phyloP scores from a whole-genome alignment of 2,797 vertebrate genomes.

The Xerus rutilus region DNA sequence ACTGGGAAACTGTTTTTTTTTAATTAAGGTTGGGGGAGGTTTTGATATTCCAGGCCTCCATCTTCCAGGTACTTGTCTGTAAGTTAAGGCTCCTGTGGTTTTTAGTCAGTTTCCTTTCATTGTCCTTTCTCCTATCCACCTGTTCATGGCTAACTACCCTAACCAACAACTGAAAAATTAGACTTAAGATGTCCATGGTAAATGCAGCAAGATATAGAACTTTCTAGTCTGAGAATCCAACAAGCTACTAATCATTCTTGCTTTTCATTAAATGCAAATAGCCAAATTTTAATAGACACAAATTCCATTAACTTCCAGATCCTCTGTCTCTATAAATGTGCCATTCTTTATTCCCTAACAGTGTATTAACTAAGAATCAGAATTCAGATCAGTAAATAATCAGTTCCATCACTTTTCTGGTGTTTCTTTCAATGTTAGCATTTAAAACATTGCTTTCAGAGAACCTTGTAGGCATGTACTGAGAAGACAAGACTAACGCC shows the following conservation, averaged over 20 bases:
- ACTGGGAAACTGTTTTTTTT: too few species aligned
- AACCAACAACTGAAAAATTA: neutral
- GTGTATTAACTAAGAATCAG: neutral
- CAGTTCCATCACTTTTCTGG: neutral
- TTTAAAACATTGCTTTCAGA: conserved; percentile 13
- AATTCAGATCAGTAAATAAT: neutral
- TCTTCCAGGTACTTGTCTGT: too few species aligned
- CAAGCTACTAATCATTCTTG: neutral
- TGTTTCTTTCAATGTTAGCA: neutral
- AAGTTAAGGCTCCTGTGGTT: too few species aligned
- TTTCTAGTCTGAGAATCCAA: neutral
- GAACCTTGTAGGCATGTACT: neutral
- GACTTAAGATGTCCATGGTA: neutral
- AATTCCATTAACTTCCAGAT: neutral
- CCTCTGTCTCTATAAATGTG: neutral
- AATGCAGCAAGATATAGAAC: neutral
- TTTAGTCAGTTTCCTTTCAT: too few species aligned
- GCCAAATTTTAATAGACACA: neutral
- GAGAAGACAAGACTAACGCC: too few species aligned
- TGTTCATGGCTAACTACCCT: too few species aligned
- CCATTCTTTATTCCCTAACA: neutral
- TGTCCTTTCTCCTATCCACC: too few species aligned
- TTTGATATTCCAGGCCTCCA: too few species aligned
- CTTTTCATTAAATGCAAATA: conserved; percentile 9
- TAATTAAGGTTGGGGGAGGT: too few species aligned